phyloP scores from a whole-genome alignment of 2,888 invertebrate species.

The Lasius platythorax region DNA sequence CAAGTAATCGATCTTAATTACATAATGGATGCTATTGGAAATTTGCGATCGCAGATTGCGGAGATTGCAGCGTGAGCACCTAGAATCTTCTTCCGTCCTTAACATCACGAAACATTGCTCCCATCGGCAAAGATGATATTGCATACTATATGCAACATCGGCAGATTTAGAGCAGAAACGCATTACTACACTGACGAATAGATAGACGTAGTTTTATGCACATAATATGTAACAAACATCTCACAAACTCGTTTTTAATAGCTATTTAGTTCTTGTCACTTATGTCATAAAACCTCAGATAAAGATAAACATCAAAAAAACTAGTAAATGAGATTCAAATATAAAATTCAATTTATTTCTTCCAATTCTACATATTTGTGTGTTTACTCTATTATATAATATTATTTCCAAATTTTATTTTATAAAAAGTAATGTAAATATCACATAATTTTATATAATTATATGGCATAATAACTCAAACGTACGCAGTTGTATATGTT shows the following conservation, averaged over 20 bases:
- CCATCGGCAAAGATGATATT: neutral
- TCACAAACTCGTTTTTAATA: neutral
- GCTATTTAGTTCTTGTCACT: neutral
- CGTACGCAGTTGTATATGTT: neutral
- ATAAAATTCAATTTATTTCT: neutral
- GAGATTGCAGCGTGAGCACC: neutral
- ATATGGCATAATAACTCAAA: neutral
- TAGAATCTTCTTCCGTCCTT: neutral
- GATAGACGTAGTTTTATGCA: neutral
- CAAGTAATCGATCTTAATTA: slow-evolving; percentile 8
- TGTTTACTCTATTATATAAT: neutral
- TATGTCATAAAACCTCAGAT: neutral
- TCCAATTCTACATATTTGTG: neutral
- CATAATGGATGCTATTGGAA: neutral
- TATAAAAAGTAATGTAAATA: neutral
- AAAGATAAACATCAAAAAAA: neutral
- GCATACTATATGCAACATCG: neutral
- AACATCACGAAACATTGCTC: neutral
- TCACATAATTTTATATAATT: neutral
- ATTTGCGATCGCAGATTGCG: neutral
- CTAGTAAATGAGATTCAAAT: neutral
- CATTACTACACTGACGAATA: neutral
- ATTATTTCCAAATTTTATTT: neutral
- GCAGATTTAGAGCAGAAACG: neutral
- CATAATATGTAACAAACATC: neutral